These are phyloP conservation scores for Scaptomyza graminum DNA, from an alignment of 1,140 invertebrate species.

Conservation along the genomic window DNA sequence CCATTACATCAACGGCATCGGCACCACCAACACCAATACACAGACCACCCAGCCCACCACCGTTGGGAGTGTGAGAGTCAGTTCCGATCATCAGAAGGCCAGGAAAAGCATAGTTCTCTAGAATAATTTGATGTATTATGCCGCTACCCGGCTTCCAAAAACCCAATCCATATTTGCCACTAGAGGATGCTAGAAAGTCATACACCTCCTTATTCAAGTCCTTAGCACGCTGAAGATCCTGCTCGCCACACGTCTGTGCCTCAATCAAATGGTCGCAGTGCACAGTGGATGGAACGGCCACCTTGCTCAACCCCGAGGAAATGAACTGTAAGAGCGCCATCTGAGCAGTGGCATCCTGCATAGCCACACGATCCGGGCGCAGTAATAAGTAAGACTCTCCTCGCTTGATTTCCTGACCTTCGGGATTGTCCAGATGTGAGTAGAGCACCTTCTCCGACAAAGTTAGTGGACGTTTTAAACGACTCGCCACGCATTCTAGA, in stretches of 20 bases:
- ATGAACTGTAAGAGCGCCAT: conserved; percentile 99
- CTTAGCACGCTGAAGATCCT: conserved; percentile 97
- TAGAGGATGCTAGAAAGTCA: conserved; percentile 95
- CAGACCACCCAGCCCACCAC: conserved; percentile 97
- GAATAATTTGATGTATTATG: conserved; percentile 99
- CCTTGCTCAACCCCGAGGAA: conserved; percentile 95
- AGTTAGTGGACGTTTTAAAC: conserved; percentile 96
- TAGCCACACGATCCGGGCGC: conserved; percentile 98
- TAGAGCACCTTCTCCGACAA: conserved; percentile 99
- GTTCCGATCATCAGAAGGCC: conserved; percentile 98
- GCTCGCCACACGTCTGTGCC: conserved; percentile 94
- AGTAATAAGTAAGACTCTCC: conserved; percentile 96
- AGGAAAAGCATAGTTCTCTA: conserved; percentile 99
- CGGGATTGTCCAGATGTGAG: conserved; percentile 97
- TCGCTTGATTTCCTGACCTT: conserved; percentile 91
- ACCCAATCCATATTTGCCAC: conserved; percentile 98
- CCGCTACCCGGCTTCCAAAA: conserved; percentile 99
- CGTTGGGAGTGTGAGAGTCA: conserved; percentile 99
- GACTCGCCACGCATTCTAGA: conserved; percentile 92
- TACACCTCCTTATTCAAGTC: conserved; percentile 98
- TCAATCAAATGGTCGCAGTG: conserved; percentile 99
- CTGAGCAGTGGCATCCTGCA: conserved; percentile 99
- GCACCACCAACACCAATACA: conserved; percentile 99
- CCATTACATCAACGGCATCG: conserved; percentile 99
- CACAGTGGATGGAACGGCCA: conserved; percentile 99